Evolutionary conservation across 2,888 invertebrate genomes (phyloP), one percentile per base, ranked within the genome.

Genomic region (Chromoteleia sp.): DNA sequence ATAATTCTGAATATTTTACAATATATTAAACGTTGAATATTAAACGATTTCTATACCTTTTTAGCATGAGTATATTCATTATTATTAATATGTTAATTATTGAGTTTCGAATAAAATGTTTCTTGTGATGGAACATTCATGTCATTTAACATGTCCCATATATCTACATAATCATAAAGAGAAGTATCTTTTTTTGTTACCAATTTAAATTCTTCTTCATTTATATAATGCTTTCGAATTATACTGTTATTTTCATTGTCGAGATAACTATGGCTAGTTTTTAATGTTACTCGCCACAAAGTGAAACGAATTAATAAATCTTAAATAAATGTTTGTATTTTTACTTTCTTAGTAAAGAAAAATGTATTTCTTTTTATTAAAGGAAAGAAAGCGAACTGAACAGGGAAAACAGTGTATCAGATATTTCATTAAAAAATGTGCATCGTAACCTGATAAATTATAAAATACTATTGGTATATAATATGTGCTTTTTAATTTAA

Each of bases 351-450:
- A 6, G 30, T 15, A 36, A 68, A 68, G n/a, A 3, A 56, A 68
- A 45, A 68, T 68, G 15, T 68, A 68, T 6, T 45, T 67, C 54
- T 67, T 59, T 19, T 54, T 56, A 54, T 74, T 70, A 17, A 83
- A 29, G 1, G 87, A 84, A 4, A 85, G 6, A 0, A 73, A 12
- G 0, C 5, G 15, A 19, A 73, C 4, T 19, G 0, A 1, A 3
- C 39, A 52, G 1, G 14, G 0, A 41, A 61, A 73, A 8, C 0
- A 0, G 1, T 52, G 41, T n/a, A 14, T 7, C 10, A 52, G 10
- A n/a, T 25, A 14, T 41, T 52, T 33, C 0, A 73, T 61, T 33
- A 73, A 1, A 15, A 61, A 73, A 39, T 71, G 52, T 7, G 71
- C 21, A 17, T 71, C 61, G 52, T 71, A 71, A 14, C 58, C 58